These are phyloP conservation scores for Oligia strigilis DNA, from an alignment of 2,888 invertebrate species.

Conservation along the genomic window DNA sequence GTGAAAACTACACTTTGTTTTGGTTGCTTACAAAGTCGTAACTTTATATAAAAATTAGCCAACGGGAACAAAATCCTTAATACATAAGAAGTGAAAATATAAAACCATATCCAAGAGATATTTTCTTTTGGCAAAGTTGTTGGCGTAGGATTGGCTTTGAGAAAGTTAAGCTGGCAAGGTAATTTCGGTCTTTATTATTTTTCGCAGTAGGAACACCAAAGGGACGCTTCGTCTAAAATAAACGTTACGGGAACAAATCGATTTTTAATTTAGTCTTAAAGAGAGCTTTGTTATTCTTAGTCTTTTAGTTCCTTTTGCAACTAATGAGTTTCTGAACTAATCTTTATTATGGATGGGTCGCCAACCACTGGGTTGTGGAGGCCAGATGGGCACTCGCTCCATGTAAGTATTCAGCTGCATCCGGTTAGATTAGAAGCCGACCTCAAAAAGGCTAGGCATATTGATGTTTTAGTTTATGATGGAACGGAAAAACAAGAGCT, in stretches of 20 bases:
- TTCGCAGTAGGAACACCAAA: slow-evolving; percentile 71
- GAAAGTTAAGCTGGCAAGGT: slow-evolving; percentile 78
- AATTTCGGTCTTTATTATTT: slow-evolving; percentile 83
- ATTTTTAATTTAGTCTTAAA: slow-evolving; percentile 70
- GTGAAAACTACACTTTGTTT: slow-evolving; percentile 37
- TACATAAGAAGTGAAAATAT: slow-evolving; percentile 59
- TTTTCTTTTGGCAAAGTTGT: slow-evolving; percentile 75
- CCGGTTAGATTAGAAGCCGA: neutral
- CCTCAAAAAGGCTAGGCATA: neutral
- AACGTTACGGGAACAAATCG: slow-evolving; percentile 75
- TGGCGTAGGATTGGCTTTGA: slow-evolving; percentile 72
- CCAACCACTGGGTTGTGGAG: too few relatives aligned
- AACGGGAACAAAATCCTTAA: slow-evolving; percentile 59
- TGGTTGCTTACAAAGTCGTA: slow-evolving; percentile 11
- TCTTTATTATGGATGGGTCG: too few relatives aligned
- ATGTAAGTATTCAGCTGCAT: neutral
- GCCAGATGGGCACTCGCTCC: neutral
- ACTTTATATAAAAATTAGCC: slow-evolving; percentile 11
- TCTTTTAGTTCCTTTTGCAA: slow-evolving; percentile 44
- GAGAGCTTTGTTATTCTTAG: slow-evolving; percentile 32
- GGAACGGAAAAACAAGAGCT: neutral
- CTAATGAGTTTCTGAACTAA: slow-evolving; percentile 41
- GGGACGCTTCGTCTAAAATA: slow-evolving; percentile 76
- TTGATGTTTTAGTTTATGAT: neutral
- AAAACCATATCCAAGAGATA: slow-evolving; percentile 68